A percentile compares a stretch with the other conserved stretches of the same genome.
These are phyloP conservation scores for human DNA, from an alignment of 2,113 vertebrate species.

Conservation along the genomic window GRCh38 chr4:67386501-67387000, in stretches of 20 bases:
- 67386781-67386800: neutral
- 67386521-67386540: too few relatives aligned
- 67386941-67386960: neutral
- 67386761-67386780: neutral
- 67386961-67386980: neutral
- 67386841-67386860: neutral
- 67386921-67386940: neutral
- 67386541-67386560: too few relatives aligned
- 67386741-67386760: neutral
- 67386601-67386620: too few relatives aligned
- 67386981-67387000: neutral
- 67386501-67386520: too few relatives aligned
- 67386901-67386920: neutral
- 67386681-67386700: too few relatives aligned
- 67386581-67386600: too few relatives aligned
- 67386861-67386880: neutral
- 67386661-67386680: too few relatives aligned
- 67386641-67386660: too few relatives aligned
- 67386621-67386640: too few relatives aligned
- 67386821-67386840: neutral
- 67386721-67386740: too few relatives aligned
- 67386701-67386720: too few relatives aligned
- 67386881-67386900: neutral
- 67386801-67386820: neutral
- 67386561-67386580: too few relatives aligned